Evolutionary conservation across 1,140 invertebrate genomes (phyloP), one percentile per base, ranked within the genome.

Genomic region (Sesamia nonagrioides): DNA sequence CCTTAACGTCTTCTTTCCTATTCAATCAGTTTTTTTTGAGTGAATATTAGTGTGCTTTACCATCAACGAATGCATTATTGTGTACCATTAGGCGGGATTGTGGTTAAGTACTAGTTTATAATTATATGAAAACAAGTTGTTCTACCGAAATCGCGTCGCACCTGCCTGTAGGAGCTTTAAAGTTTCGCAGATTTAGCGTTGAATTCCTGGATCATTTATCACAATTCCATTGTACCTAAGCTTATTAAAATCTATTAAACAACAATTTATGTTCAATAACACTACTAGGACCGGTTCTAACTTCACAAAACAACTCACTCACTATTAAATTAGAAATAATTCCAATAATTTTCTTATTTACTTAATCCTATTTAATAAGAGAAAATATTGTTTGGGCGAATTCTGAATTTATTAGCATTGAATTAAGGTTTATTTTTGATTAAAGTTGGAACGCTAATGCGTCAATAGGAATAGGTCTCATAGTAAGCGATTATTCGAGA

Each of bases 321-420:
- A 48, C 48, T 15, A 54, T 54, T 54, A 33, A 37, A 33, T 71
- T 52, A 52, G 7, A 33, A 48, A 71, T 35, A 54, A 52, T 71
- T 52, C 21, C 68, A 71, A 71, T 71, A 71, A 71, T 54, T n/a
- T 27, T 17, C 68, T 8, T 71, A 54, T 71, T 52, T 71, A 17
- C 45, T 37, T 27, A 48, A 7, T n/a, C 37, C 60, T 42, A 42
- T 63, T 63, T 40, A 37, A 63, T 18, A 63, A 40, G 37, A 63
- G 56, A 15, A 58, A 33, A 42, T 4, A 15, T 0, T 40, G 0
- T 11, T 11, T 18, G 21, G 2, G 6, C 63, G 13, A 68, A 48
- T 27, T 68, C 50, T 9, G 11, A 27, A 27, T n/a, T n/a, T 48
- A 68, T 27, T 2, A 8, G 6, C 18, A 33, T 21, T 27, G 18